phyloP scores from a whole-genome alignment of 2,797 vertebrate species.

The Microchirus variegatus region DNA sequence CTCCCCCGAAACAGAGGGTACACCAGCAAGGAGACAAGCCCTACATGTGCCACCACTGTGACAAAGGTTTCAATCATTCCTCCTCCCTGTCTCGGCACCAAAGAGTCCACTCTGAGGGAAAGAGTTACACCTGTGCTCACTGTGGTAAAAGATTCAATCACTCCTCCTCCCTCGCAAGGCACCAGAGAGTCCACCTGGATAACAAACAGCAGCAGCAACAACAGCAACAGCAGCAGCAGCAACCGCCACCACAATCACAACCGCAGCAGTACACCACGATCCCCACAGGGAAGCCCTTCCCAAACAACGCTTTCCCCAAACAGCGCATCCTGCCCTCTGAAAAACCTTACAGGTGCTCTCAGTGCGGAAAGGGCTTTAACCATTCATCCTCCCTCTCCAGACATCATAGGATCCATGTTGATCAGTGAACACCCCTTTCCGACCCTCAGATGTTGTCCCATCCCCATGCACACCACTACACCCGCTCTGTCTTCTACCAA shows the following conservation, averaged over 20 bases:
- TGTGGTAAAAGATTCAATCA: conserved; percentile 86
- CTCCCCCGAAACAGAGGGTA: conserved; percentile 77
- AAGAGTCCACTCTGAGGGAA: conserved; percentile 86
- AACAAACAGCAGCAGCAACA: conserved; percentile 65
- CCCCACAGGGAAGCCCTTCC: conserved; percentile 78
- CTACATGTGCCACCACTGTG: conserved; percentile 86
- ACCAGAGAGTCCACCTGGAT: conserved; percentile 84
- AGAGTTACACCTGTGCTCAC: conserved; percentile 82
- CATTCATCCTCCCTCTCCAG: conserved; percentile 86
- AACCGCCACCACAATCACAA: conserved; percentile 40
- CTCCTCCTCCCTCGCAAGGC: conserved; percentile 83
- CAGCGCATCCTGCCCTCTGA: conserved; percentile 79
- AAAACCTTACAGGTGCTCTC: conserved; percentile 84
- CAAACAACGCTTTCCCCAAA: conserved; percentile 82
- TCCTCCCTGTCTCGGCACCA: conserved; percentile 86
- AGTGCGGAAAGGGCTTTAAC: conserved; percentile 87
- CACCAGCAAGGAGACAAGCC: conserved; percentile 83
- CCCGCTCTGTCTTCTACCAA: conserved; percentile 44
- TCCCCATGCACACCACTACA: conserved; percentile 24
- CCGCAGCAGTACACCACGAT: conserved; percentile 78
- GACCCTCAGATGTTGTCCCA: conserved; percentile 17
- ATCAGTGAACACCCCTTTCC: conserved; percentile 67
- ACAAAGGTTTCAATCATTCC: conserved; percentile 87
- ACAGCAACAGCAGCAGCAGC: conserved; percentile 50
- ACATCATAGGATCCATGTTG: conserved; percentile 84